phyloP scores from a whole-genome alignment of 2,113 vertebrate genomes.

The Columba janthina region DNA sequence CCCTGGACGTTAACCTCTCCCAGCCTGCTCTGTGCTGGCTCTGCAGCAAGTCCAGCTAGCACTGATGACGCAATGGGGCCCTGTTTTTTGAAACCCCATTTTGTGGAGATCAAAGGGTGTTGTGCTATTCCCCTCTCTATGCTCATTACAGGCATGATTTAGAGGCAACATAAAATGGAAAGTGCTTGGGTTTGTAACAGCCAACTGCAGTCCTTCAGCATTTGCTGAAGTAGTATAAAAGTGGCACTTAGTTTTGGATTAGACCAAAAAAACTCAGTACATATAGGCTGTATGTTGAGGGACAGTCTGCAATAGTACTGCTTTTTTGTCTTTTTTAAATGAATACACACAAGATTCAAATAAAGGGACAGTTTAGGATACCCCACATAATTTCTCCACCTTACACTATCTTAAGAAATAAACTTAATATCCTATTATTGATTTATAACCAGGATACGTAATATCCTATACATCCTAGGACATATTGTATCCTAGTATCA shows the following conservation, averaged over 20 bases:
- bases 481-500: not conserved
- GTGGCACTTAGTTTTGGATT: not conserved
- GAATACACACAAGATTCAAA: not conserved
- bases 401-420: not conserved
- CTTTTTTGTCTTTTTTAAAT: not conserved
- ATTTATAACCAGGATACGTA: not conserved
- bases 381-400: not conserved
- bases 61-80: rapidly evolving
- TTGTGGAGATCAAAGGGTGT: not conserved
- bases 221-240: not conserved
- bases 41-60: not conserved
- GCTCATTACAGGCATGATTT: not conserved
- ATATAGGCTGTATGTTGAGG: not conserved
- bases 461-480: not conserved
- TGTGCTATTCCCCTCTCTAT: not conserved
- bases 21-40: not conserved
- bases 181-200: not conserved
- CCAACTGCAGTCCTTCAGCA: not conserved
- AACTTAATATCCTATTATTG: not conserved
- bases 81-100: not conserved
- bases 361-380: not conserved
- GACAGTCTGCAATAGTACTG: not conserved
- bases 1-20: not conserved
- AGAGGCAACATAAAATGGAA: not conserved
- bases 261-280: not conserved